These are phyloP conservation scores for Ischnura elegans DNA, from an alignment of 2,888 invertebrate species.

Conservation along the genomic window DNA sequence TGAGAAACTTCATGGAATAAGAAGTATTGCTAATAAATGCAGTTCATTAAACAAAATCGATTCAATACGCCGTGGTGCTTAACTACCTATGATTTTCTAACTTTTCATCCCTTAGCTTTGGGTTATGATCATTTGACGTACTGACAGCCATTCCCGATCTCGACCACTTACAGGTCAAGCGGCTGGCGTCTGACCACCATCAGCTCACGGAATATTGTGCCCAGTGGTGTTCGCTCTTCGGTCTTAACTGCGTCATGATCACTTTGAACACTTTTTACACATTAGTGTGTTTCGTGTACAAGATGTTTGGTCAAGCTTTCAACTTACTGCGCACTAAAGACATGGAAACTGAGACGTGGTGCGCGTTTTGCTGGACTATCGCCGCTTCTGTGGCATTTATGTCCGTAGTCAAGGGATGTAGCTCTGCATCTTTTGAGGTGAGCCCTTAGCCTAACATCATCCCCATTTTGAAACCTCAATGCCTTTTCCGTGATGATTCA, in stretches of 20 bases:
- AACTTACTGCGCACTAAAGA: not conserved
- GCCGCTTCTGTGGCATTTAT: not conserved
- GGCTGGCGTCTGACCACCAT: not conserved
- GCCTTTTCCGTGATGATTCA: too few species aligned
- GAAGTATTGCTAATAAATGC: too few species aligned
- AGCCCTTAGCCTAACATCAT: not conserved
- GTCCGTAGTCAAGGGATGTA: not conserved
- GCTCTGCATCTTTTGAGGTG: not conserved
- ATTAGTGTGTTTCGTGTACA: not conserved
- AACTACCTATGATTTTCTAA: too few species aligned
- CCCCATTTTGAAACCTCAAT: too few species aligned
- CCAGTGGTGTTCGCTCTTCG: conserved; percentile 9
- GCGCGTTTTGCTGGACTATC: not conserved
- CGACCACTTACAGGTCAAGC: not conserved
- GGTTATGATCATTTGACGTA: too few species aligned
- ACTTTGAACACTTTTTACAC: not conserved
- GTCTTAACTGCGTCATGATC: not conserved
- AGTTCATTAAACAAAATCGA: too few species aligned
- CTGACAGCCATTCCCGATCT: not conserved
- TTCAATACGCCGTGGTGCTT: too few species aligned
- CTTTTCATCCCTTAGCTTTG: too few species aligned
- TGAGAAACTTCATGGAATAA: not conserved
- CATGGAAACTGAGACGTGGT: not conserved
- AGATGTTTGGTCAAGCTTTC: not conserved
- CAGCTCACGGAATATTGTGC: not conserved